Evolutionary conservation across 2,888 invertebrate genomes (phyloP), one percentile per base, ranked within the genome.

Genomic region (Lithodes maja): DNA sequence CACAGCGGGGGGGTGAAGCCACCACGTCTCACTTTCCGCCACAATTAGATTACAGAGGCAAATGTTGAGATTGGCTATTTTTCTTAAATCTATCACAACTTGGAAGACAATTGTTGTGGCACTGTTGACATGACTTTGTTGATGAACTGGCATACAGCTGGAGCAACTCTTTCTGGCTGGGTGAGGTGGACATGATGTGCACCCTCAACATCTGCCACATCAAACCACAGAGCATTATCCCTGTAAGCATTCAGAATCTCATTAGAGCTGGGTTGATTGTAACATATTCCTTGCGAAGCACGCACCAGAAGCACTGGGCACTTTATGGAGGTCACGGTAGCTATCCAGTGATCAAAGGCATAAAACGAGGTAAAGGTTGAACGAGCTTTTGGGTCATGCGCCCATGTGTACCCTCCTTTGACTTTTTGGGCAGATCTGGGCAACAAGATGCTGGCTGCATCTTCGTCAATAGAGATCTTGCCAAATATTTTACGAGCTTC

Each of bases 131-230:
- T 61, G 12, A 71, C 71, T 71, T 71, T 71, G n/a, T n/a, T 71
- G 12, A 71, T 71, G 71, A 71, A 71, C 15, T 3, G 12, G 71
- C n/a, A n/a, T 71, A 71, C n/a, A 5, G 17, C 17, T 2, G 71
- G 71, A n/a, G 86, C 90, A 17, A 90, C 88, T 33, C 83, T 55
- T 3, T 53, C 74, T 54, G 90, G 87, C 33, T 90, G 85, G 15
- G 87, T 78, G 12, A 90, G 12, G 83, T 90, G 90, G 2, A 88
- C 83, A 52, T 90, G 90, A 68, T 90, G 90, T n/a, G 53, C 52
- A 15, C 90, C 90, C 7, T 87, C 83, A 55, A 88, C 79, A 5
- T 9, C 17, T 3, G n/a, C 53, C 33, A 83, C 53, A n/a, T 85
- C 75, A 78, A 82, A 83, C 78, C 83, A 83, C 71, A 54, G 1